Evolutionary conservation across 64 coral and sea anemone species (phyloP), one percentile per base, ranked within the genome.

Genomic region (Orbicella faveolata): DNA sequence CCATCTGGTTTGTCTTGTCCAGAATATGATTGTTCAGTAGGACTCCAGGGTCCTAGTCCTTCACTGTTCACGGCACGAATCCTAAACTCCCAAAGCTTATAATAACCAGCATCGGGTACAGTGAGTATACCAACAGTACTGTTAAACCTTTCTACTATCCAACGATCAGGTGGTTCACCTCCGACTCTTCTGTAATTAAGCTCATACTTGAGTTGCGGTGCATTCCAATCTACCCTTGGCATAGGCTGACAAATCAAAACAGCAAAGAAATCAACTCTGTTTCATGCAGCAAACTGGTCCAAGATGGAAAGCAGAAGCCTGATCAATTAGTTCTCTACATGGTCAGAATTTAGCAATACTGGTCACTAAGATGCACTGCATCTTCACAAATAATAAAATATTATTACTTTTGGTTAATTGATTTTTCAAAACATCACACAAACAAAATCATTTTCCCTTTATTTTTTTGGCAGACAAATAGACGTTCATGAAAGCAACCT

Each of bases 151-250:
- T 17, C 48, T 5, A 48, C 21, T n/a, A 8, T 25, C 72, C 68
- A 90, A 2, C 0, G 0, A 18, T 35, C 10, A 3, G 12, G 16
- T 11, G 63, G 19, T 23, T 88, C 81, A 16, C 16, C 74, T 62
- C 2, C 21, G 18, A 61, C 41, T 75, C 34, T 74, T 39, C 73
- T 72, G 35, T 94, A 97, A 3, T 41, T 6, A 20, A 97, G 55
- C 1, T 79, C 36, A 17, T 97, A 97, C 11, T 88, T 62, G 21
- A 89, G 76, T 0, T 62, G 84, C 7, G 92, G 92, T 1, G 44
- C 95, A 78, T 94, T 97, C 48, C 88, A 87, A 62, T 97, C 83
- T 1, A 97, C 88, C 36, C 65, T 79, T 52, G 67, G 81, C 76
- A 97, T 75, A 2, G 92, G 81, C 95, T 97, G 64, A 2, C 73